A percentile compares a stretch with the other conserved stretches of the same genome.
phyloP scores from a whole-genome alignment of 2,888 invertebrate species.

The Napeogenes sylphis region DNA sequence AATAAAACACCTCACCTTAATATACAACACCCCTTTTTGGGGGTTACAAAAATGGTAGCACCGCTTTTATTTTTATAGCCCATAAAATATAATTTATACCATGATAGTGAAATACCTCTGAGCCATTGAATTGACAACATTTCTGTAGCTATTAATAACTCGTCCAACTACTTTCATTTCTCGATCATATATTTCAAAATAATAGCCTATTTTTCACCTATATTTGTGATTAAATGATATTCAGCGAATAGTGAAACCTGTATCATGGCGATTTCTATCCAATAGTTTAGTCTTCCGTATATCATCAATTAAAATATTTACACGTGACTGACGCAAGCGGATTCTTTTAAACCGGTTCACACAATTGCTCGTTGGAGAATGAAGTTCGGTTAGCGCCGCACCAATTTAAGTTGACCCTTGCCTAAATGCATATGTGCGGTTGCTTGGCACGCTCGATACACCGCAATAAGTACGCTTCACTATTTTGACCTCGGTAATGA shows the following conservation, averaged over 20 bases:
- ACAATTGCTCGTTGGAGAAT: conserved; percentile 65
- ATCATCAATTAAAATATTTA: conserved; percentile 75
- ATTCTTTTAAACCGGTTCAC: conserved; percentile 66
- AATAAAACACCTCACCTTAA: no score
- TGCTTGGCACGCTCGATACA: conserved; percentile 21
- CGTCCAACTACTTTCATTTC: conserved; percentile 15
- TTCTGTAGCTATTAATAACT: background rate
- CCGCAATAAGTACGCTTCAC: conserved; percentile 18
- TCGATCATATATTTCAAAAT: conserved; percentile 15
- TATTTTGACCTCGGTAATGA: conserved; percentile 11
- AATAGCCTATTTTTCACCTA: conserved; percentile 24
- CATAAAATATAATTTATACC: background rate
- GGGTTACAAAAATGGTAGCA: no score
- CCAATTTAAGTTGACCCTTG: conserved; percentile 53
- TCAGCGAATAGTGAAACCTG: conserved; percentile 42
- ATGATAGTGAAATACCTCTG: background rate
- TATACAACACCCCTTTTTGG: no score
- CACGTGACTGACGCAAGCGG: conserved; percentile 69
- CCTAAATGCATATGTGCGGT: conserved; percentile 22
- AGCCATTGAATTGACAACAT: no score
- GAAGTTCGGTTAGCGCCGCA: conserved; percentile 58
- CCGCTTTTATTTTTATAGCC: no score
- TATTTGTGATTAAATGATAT: conserved; percentile 32
- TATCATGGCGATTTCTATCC: conserved; percentile 54
- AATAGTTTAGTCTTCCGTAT: conserved; percentile 67